Base-by-base conservation (phyloP, 2,888 invertebrate genomes). In the Temnothorax rugatulus region DNA sequence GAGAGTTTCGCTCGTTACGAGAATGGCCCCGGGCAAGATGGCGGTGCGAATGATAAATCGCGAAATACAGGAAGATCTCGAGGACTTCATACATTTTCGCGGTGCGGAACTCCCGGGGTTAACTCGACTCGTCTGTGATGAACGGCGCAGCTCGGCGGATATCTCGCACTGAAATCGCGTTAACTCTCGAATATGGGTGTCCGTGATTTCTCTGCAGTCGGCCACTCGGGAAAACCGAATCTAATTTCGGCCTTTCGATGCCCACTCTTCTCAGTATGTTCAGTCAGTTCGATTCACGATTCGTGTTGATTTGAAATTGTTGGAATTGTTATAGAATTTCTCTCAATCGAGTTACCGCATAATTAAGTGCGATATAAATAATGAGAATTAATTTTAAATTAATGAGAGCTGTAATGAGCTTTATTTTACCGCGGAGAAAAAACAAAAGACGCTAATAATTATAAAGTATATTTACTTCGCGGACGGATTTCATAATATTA, bases 31-130 rank as follows among this genome's bases (percentile, higher is more conserved):
- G 38, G 38, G 47, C 73, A 86, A 84, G 77, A 84, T 83, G 87
- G 86, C 79, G 77, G 66, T 71, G 41, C 38, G 79, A 83, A 85
- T 89, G 88, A 87, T 88, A 86, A 85, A 89, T 90, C 74, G 74
- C 25, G 63, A 75, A 82, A 87, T 82, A 79, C 82, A 71, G 77
- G 47, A 71, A 81, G 87, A 85, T 84, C 83, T 74, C 76, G 75
- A 84, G 83, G 84, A 87, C 85, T 88, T 89, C 75, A 84, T 87
- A 86, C 84, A 86, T 90, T 88, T 88, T 87, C 85, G 83, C 81
- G 64, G 52, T 64, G 73, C 34, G 76, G 68, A 84, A 85, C 74
- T 76, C 84, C 69, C 57, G 74, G 66, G 83, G 82, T 86, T 84
- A 88, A 87, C 84, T 83, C 82, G 83, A 82, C 82, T 84, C 81